Conservation (phyloP, 1,140 invertebrate species). For the Carcinoscorpius rotundicauda region DNA sequence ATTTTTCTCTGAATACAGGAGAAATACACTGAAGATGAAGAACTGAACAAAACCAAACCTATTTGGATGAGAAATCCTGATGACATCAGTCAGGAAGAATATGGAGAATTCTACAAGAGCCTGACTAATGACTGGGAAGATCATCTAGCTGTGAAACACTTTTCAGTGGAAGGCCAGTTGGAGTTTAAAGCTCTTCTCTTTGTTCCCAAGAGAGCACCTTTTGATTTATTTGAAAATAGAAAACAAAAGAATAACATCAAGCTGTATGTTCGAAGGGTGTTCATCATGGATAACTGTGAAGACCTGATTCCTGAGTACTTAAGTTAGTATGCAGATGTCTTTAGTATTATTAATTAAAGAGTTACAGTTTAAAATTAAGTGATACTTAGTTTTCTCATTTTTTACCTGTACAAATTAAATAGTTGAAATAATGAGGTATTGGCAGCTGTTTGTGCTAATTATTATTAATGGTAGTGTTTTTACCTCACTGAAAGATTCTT, state of each 20-base stretch:
- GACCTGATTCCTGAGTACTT: constrained; percentile 96
- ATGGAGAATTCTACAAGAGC: constrained; percentile 98
- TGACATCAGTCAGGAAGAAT: constrained; percentile 95
- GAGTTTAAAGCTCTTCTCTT: constrained; percentile 95
- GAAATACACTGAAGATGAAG: constrained; percentile 95
- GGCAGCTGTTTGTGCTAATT: no score
- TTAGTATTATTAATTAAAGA: no score
- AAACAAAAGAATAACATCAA: constrained; percentile 99
- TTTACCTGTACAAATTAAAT: no score
- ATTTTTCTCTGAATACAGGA: constrained; percentile 38
- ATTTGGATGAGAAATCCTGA: constrained; percentile 97
- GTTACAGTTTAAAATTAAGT: no score
- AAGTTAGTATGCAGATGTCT: constrained; percentile 35
- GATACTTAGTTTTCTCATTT: no score
- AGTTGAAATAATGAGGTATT: no score
- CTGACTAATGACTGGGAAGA: constrained; percentile 99
- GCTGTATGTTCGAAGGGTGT: constrained; percentile 88
- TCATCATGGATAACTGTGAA: constrained; percentile 99
- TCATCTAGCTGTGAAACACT: constrained; percentile 95
- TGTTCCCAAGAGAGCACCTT: constrained; percentile 85
- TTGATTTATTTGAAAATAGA: constrained; percentile 96
- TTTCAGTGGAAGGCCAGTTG: constrained; percentile 95
- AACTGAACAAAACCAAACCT: constrained; percentile 98
- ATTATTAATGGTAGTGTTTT: no score
- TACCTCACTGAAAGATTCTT: no score